Evolutionary conservation across 2,888 invertebrate species (phyloP), one percentile per base, ranked within the genome.

Genomic region (Carcina quercana): DNA sequence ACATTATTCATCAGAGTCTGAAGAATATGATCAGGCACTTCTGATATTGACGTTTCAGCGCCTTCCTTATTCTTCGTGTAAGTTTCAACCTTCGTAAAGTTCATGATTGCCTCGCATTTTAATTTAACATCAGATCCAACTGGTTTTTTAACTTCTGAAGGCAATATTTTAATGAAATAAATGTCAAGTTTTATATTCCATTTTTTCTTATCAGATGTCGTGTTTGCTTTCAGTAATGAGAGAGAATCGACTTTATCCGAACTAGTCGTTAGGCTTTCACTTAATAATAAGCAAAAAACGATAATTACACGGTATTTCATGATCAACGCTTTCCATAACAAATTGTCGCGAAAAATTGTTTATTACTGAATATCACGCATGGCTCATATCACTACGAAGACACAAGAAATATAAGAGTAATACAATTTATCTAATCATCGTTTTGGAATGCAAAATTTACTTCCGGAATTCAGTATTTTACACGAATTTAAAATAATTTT

Each of bases 101-200:
- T 82, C 66, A 80, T 64, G 13, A 74, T 55, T 15, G 79, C 82
- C 45, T 83, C 80, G 43, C 83, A 83, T 57, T 73, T 79, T 21
- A 82, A 60, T 20, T 69, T 63, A 14, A 73, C 65, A 50, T 79
- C 72, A 19, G 50, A 51, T 20, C 70, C 69, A 13, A 58, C 45
- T 24, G 61, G 38, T 51, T 62, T 72, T 28, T 44, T 66, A 24
- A 76, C 43, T 1, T 69, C 40, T 26, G 58, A 34, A 28, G 79
- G 76, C 35, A 78, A 59, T 31, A 66, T 61, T 64, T 78, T 78
- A 0, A 73, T 66, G 43, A 83, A 83, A 50, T 70, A 69, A 47
- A 83, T 74, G 45, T 80, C 72, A 38, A 82, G 61, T 58, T 73
- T 76, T 54, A 82, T 75, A 37, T 72, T 74, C 80, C 79, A 82